Evolutionary conservation across 2,113 vertebrate genomes (phyloP).

Genomic region (Ancistrus triradiatus): DNA sequence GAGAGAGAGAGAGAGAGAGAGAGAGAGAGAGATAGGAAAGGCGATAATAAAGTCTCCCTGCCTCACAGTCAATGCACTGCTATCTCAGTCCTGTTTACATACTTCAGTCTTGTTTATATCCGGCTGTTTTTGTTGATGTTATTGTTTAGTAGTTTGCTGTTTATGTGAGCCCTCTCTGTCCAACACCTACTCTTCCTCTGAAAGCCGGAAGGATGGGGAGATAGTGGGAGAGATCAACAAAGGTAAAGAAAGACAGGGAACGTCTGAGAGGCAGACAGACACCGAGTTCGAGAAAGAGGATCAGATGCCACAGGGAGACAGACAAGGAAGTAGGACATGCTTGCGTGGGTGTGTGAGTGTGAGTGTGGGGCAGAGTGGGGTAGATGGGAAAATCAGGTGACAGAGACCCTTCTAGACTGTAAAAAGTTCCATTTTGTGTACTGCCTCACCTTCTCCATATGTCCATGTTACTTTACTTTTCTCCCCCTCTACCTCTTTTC

Average conservation of each 20-base stretch:
- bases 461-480: conserved; percentile 10
- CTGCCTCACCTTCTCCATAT: conserved; percentile 49
- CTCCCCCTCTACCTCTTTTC: conserved; percentile 12
- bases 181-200: conserved; percentile 43
- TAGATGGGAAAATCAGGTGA: conserved; percentile 46
- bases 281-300: conserved; percentile 24
- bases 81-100: conserved; percentile 45
- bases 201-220: conserved; percentile 13
- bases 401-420: conserved; percentile 69
- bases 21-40: not conserved
- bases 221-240: conserved; percentile 30
- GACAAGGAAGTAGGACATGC: conserved; percentile 62
- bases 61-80: not conserved
- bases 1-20: conserved; percentile 2
- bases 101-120: conserved; percentile 43
- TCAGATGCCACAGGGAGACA: conserved; percentile 64
- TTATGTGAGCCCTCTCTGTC: conserved; percentile 39
- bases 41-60: conserved; percentile 21
- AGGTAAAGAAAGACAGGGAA: conserved; percentile 14
- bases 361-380: conserved; percentile 36
- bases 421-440: conserved; percentile 69
- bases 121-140: conserved; percentile 41
- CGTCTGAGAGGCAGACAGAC: conserved; percentile 22
- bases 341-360: conserved; percentile 22
- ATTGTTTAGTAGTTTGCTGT: conserved; percentile 36